A percentile compares a stretch with the other conserved stretches of the same genome.
Conservation (phyloP, 2,888 invertebrate species). For the Idaea aversata region DNA sequence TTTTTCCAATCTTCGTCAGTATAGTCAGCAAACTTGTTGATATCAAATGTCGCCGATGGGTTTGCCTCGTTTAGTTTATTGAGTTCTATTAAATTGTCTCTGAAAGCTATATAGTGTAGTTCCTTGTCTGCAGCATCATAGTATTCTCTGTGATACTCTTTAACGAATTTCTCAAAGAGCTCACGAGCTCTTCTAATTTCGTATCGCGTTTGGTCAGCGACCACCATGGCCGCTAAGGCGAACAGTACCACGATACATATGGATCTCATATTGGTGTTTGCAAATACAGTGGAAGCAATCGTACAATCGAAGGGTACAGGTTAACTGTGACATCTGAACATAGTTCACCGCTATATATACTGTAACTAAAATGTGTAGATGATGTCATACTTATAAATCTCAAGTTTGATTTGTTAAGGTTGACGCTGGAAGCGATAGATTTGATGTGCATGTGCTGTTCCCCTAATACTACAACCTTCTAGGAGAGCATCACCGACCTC, state of each 20-base stretch:
- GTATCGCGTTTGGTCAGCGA: constrained; percentile 27
- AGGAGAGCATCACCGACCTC: no score
- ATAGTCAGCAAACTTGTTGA: constrained; percentile 49
- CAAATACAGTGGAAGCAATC: background rate
- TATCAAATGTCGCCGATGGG: constrained; percentile 32
- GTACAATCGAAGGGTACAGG: background rate
- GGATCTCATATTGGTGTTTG: constrained; percentile 15
- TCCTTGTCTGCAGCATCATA: constrained; percentile 42
- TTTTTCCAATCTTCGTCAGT: constrained; percentile 35
- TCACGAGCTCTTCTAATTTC: constrained; percentile 34
- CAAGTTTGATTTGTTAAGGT: no score
- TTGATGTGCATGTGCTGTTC: no score
- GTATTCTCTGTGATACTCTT: constrained; percentile 40
- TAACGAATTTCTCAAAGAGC: constrained; percentile 42
- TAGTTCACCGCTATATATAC: no score
- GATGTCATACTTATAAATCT: no score
- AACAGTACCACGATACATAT: constrained; percentile 23
- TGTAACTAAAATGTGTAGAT: no score
- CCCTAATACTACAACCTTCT: no score
- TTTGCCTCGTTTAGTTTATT: constrained; percentile 33
- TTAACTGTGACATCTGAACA: no score
- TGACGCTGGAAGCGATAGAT: no score
- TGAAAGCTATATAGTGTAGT: constrained; percentile 40
- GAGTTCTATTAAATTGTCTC: constrained; percentile 33
- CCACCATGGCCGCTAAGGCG: constrained; percentile 28